A percentile compares a stretch with the other conserved stretches of the same genome.
Evolutionary conservation across 2,888 invertebrate species (phyloP).

Genomic region (Pseudanteris insignis): DNA sequence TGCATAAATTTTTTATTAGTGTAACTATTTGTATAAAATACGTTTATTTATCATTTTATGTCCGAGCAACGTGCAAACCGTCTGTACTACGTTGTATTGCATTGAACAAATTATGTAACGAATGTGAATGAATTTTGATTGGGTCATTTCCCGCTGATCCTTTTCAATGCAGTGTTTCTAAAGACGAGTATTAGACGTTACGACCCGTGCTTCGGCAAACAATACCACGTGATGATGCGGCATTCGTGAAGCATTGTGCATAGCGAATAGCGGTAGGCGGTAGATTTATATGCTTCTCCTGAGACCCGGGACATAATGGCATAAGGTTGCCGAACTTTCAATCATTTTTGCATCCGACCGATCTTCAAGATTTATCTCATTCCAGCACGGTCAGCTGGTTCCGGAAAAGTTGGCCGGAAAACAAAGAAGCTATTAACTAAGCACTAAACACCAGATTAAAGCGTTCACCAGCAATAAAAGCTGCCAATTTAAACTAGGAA

Average conservation of each 20-base stretch:
- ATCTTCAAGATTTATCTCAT: too few species aligned
- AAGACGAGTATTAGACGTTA: constrained; percentile 49
- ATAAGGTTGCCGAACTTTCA: constrained; percentile 53
- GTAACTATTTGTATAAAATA: too few species aligned
- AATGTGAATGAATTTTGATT: constrained; percentile 31
- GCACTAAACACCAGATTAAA: too few species aligned
- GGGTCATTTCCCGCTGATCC: constrained; percentile 36
- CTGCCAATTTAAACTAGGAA: too few species aligned
- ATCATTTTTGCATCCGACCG: constrained; percentile 36
- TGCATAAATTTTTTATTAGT: too few species aligned
- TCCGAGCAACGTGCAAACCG: too few species aligned
- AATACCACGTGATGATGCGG: constrained; percentile 58
- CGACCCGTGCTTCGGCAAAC: constrained; percentile 54
- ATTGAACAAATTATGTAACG: constrained; percentile 32
- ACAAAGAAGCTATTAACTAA: too few species aligned
- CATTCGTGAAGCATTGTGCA: constrained; percentile 55
- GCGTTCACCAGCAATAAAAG: too few species aligned
- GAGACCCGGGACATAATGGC: constrained; percentile 41
- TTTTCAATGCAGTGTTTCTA: constrained; percentile 51
- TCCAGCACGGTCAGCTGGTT: too few species aligned
- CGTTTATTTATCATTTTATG: too few species aligned
- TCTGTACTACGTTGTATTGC: not conserved
- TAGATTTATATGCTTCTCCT: constrained; percentile 58
- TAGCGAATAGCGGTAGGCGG: constrained; percentile 57
- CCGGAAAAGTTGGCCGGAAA: too few species aligned